phyloP scores from a whole-genome alignment of 2,888 invertebrate genomes.

The Chymomyza caudatula region DNA sequence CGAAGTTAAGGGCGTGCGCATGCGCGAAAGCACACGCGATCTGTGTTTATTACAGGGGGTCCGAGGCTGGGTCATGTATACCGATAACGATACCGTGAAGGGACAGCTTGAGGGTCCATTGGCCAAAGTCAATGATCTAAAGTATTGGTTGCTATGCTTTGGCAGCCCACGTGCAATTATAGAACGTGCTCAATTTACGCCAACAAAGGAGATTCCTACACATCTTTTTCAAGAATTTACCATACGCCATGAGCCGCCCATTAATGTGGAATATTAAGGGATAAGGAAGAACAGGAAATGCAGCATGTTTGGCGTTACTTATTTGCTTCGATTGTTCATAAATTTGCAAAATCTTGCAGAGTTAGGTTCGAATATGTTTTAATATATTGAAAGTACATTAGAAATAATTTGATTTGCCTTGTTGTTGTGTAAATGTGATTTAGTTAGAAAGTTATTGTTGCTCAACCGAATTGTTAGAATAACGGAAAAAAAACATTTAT shows the following conservation, averaged over 20 bases:
- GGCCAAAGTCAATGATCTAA: slow-evolving; percentile 80
- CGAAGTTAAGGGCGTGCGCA: slow-evolving; percentile 60
- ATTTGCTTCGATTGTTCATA: not conserved
- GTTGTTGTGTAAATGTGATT: too few species aligned
- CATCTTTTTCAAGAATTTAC: slow-evolving; percentile 79
- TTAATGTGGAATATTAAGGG: not conserved
- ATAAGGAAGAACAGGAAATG: not conserved
- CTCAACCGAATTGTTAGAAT: too few species aligned
- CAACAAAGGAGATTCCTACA: slow-evolving; percentile 81
- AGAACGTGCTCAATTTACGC: slow-evolving; percentile 84
- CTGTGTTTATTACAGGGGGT: slow-evolving; percentile 79
- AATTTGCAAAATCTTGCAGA: too few species aligned
- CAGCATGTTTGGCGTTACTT: not conserved
- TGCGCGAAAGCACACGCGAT: slow-evolving; percentile 80
- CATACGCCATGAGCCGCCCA: slow-evolving; percentile 70
- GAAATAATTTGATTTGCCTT: too few species aligned
- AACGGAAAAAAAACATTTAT: too few species aligned
- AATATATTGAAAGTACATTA: too few species aligned
- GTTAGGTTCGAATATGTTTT: too few species aligned
- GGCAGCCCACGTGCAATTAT: slow-evolving; percentile 87
- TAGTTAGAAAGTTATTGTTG: too few species aligned
- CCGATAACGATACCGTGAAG: slow-evolving; percentile 81
- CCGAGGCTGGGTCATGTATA: slow-evolving; percentile 84
- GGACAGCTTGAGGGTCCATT: slow-evolving; percentile 81
- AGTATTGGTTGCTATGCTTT: slow-evolving; percentile 79